Percentiles rank a stretch among this genome's conserved stretches.
Conservation (phyloP, 2,888 invertebrate genomes). For the Eudasyphora cyanicolor region DNA sequence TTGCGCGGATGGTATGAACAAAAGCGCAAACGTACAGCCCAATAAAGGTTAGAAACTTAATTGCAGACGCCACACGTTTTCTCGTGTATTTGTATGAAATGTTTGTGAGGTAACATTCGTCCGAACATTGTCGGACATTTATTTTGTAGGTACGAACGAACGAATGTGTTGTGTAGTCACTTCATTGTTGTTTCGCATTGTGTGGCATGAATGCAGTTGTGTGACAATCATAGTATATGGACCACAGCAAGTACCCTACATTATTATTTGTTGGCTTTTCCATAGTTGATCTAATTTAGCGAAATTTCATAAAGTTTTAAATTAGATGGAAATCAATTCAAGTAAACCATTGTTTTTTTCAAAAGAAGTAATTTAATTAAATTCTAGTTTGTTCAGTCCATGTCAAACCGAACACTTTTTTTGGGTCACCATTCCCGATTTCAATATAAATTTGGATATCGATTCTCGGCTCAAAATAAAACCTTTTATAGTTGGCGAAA, state of each 20-base stretch:
- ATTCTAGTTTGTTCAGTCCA: too few species aligned
- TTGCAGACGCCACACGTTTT: conserved; percentile 69
- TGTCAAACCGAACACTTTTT: too few species aligned
- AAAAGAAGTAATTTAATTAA: too few species aligned
- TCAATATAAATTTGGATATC: too few species aligned
- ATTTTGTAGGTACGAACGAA: conserved; percentile 8
- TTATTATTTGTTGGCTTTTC: not conserved
- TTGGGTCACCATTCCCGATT: too few species aligned
- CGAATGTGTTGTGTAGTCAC: not conserved
- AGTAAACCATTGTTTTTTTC: too few species aligned
- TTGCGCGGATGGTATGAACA: conserved; percentile 8
- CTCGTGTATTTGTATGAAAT: conserved; percentile 31
- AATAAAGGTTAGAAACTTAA: conserved; percentile 65
- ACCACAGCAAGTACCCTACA: not conserved
- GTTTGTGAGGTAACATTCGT: conserved; percentile 17
- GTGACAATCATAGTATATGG: conserved; percentile 53
- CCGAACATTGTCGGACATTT: not conserved
- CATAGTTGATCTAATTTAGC: too few species aligned
- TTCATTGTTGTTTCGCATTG: conserved; percentile 31
- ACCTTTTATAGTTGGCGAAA: too few species aligned
- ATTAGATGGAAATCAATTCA: too few species aligned
- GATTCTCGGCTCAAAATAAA: too few species aligned
- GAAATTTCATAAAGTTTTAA: too few species aligned
- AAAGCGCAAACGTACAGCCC: conserved; percentile 16
- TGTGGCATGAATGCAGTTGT: conserved; percentile 52